Percentiles rank a stretch among this genome's conserved stretches.
These are phyloP conservation scores for Illadopsis cleaveri DNA, from an alignment of 2,113 vertebrate genomes.

Conservation along the genomic window DNA sequence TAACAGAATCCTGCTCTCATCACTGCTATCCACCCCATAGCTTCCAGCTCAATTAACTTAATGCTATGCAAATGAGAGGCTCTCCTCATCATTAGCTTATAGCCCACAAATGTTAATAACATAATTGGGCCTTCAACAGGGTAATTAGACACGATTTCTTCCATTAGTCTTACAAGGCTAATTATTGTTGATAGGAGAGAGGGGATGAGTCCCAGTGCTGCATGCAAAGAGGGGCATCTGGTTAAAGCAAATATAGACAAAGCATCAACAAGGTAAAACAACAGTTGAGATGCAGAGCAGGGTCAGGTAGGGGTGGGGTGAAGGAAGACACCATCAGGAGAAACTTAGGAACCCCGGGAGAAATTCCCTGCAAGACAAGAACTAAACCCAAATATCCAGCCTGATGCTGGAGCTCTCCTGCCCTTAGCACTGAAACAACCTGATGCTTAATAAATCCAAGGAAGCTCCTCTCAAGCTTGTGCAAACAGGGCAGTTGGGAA, in stretches of 20 bases:
- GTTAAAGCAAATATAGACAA: conserved; percentile 61
- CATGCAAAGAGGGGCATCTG: conserved; percentile 60
- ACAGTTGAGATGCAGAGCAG: not conserved
- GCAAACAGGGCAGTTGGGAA: not conserved
- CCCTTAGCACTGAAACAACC: not conserved
- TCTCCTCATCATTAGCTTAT: conserved; percentile 87
- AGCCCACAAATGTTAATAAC: conserved; percentile 86
- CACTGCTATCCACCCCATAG: conserved; percentile 74
- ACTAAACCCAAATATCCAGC: not conserved
- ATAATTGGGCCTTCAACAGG: conserved; percentile 93
- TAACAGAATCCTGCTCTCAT: conserved; percentile 85
- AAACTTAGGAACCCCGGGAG: not conserved
- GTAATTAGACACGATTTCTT: conserved; percentile 89
- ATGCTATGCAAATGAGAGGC: conserved; percentile 95
- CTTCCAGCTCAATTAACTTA: conserved; percentile 93
- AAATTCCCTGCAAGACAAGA: not conserved
- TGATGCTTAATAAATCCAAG: not conserved
- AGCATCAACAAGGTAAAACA: conserved; percentile 42
- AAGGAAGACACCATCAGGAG: not conserved
- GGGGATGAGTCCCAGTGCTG: conserved; percentile 69
- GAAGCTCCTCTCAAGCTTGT: not conserved
- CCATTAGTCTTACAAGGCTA: conserved; percentile 88
- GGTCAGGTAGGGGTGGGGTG: not conserved
- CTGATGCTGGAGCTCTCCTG: not conserved
- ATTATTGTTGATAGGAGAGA: conserved; percentile 77